Evolutionary conservation across 2,113 vertebrate genomes (phyloP), one percentile per base, ranked within the genome.

Genomic region (Proterorhinus semilunaris): DNA sequence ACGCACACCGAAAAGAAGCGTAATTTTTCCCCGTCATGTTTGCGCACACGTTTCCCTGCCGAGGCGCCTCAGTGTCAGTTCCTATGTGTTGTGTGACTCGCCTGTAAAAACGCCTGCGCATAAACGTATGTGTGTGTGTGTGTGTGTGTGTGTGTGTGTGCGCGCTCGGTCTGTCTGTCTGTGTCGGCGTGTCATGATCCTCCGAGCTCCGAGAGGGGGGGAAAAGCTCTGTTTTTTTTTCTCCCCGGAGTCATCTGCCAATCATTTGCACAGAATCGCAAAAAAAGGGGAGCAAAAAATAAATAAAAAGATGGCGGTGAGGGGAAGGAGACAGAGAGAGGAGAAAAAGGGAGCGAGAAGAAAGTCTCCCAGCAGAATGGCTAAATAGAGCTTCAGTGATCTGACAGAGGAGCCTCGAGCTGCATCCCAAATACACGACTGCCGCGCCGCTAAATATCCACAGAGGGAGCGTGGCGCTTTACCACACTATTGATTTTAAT

Each of bases 181-280:
- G 81, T 74, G 75, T 82, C 64, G 81, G 79, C 81, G 82, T 89
- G 85, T 86, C 86, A 47, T 87, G 82, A 90, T 84, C 82, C 79
- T 78, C 76, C 51, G 79, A 83, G 75, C 81, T 76, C 62, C 9
- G 45, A 73, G 70, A 79, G 75, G 86, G 82, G 75, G 86, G 82
- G 79, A 88, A 79, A 85, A 87, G 83, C 83, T 86, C 79, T 21
- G 75, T 83, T 83, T 83, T 21, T 76, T 83, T 83, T 83, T 81
- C 74, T 86, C 90, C 88, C 90, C 71, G 74, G 89, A 91, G 90
- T 89, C 86, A 79, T 87, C 90, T 92, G 92, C 86, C 92, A 92
- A 93, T 93, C 92, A 92, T 87, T 81, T 82, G 84, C 87, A 89
- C 80, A 75, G 82, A 90, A 86, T 90, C 82, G 72, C 82, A 79